Conservation (phyloP, 2,797 vertebrate genomes). For the Coendou prehensilis region DNA sequence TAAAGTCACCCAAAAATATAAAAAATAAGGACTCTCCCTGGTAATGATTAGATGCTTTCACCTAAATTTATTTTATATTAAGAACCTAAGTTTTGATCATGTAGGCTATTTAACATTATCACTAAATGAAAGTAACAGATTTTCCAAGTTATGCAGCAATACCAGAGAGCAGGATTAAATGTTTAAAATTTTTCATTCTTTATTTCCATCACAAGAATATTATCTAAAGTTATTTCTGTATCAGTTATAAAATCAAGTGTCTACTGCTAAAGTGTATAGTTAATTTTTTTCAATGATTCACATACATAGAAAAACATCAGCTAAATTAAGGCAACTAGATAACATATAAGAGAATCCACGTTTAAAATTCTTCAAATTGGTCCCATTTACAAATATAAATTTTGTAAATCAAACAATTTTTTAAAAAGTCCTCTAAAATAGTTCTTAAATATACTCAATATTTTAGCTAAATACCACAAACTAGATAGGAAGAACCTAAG, state of each 20-base stretch:
- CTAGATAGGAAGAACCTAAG: background rate
- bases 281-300: conserved; percentile 43
- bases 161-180: conserved; percentile 81
- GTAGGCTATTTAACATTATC: background rate
- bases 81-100: conserved; percentile 66
- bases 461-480: conserved; percentile 54
- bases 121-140: conserved; percentile 51
- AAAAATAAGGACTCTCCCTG: conserved; percentile 60
- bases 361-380: conserved; percentile 67
- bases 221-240: conserved; percentile 18
- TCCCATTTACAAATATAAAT: conserved; percentile 62
- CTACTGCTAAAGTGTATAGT: conserved; percentile 29
- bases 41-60: conserved; percentile 62
- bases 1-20: conserved; percentile 70
- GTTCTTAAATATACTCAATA: conserved; percentile 60
- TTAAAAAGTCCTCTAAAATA: conserved; percentile 56
- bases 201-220: conserved; percentile 67
- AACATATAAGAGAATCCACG: conserved; percentile 59
- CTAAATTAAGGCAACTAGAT: conserved; percentile 58
- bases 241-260: conserved; percentile 68
- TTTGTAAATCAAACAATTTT: conserved; percentile 60
- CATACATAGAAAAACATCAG: conserved; percentile 61
- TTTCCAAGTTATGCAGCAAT: conserved; percentile 77
- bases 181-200: conserved; percentile 69
- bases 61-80: conserved; percentile 53